These are phyloP conservation scores for Aphelenchoides fujianensis DNA, from an alignment of 1,140 invertebrate genomes.

Conservation along the genomic window DNA sequence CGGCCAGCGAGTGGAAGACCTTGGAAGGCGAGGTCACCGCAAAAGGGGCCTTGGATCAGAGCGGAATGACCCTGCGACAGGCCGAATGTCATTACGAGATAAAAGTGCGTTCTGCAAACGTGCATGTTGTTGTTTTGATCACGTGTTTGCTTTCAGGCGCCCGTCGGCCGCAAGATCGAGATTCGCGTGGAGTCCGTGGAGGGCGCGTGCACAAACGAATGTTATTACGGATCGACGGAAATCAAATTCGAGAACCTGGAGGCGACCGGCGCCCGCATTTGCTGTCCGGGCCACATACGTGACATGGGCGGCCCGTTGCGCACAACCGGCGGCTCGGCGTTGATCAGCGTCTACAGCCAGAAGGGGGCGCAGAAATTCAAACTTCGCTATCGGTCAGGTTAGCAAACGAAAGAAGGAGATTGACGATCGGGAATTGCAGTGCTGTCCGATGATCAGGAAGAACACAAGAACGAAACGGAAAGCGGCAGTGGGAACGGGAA, in stretches of 20 bases:
- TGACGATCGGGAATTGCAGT: not conserved
- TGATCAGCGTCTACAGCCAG: constrained; percentile 43
- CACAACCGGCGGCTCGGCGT: constrained; percentile 25
- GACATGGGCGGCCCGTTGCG: constrained; percentile 28
- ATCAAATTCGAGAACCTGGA: constrained; percentile 41
- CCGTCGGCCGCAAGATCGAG: constrained; percentile 29
- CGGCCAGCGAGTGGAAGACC: constrained; percentile 29
- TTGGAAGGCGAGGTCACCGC: constrained; percentile 33
- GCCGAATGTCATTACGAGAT: constrained; percentile 43
- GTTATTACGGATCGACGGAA: constrained; percentile 41
- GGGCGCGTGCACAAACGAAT: constrained; percentile 33
- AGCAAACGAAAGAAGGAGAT: too few species aligned
- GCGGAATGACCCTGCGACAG: constrained; percentile 27
- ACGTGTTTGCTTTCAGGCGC: constrained; percentile 39
- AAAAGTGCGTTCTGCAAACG: constrained; percentile 33
- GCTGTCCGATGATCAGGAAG: not conserved
- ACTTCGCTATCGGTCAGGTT: constrained; percentile 24
- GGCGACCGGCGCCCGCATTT: constrained; percentile 35
- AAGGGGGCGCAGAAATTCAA: constrained; percentile 27
- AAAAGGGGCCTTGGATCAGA: not conserved
- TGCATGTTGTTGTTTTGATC: constrained; percentile 15
- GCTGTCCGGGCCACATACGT: constrained; percentile 37
- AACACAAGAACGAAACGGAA: too few species aligned
- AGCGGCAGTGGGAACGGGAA: not conserved
- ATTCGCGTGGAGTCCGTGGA: constrained; percentile 23